Percentiles rank a stretch among this genome's conserved stretches.
These are phyloP conservation scores for Podarcis raffonei DNA, from an alignment of 2,113 vertebrate species.

Conservation along the genomic window DNA sequence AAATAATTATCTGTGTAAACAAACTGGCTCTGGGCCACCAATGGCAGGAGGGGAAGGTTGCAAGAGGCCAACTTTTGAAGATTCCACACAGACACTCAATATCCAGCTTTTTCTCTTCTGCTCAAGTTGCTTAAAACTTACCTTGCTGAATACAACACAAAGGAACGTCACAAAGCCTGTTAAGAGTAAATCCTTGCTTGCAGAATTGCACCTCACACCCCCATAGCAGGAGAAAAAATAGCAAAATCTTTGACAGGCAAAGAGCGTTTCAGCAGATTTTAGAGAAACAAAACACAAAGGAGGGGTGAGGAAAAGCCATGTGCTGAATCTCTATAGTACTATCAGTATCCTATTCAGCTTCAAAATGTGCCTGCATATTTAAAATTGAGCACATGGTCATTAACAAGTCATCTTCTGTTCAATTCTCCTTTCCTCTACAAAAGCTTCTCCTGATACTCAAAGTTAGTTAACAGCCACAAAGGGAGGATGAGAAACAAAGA, in stretches of 20 bases:
- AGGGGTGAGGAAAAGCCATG: neutral
- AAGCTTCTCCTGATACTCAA: neutral
- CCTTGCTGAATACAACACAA: rapidly evolving
- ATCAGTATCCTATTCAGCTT: neutral
- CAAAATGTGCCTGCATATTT: neutral
- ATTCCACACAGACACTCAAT: conserved; percentile 9
- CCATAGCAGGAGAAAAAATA: neutral
- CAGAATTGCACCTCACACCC: rapidly evolving
- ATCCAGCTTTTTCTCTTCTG: neutral
- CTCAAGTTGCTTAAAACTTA: neutral
- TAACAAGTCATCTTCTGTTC: neutral
- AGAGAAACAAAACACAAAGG: neutral
- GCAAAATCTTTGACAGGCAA: rapidly evolving
- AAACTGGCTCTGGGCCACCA: neutral
- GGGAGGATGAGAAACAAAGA: neutral
- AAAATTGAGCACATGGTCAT: neutral
- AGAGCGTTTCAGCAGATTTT: rapidly evolving
- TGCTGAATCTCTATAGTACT: neutral
- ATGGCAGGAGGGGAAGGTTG: neutral
- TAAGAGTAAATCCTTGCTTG: neutral
- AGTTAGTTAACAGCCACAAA: neutral
- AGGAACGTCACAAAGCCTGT: neutral
- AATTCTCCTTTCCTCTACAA: neutral
- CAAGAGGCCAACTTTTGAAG: neutral
- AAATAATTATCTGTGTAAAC: neutral